Conservation (phyloP, 1,140 invertebrate species). For the Eriocheir sinensis region DNA sequence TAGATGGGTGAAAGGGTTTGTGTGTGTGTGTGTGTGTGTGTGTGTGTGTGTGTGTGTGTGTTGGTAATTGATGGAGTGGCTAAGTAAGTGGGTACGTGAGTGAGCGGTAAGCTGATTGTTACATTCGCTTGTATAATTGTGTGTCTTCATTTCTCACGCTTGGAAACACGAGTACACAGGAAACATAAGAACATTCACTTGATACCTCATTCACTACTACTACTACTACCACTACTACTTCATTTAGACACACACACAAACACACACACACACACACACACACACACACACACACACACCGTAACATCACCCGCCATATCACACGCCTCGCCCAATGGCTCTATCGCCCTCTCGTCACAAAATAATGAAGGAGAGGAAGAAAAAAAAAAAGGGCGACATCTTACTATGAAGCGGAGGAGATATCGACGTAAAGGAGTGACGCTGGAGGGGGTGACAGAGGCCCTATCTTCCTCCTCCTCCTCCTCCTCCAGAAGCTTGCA, state of each 20-base stretch:
- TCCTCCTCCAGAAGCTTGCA: neutral
- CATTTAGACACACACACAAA: slow-evolving; percentile 35
- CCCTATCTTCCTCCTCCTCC: slow-evolving; percentile 62
- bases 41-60: slow-evolving; percentile 15
- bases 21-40: slow-evolving; percentile 48
- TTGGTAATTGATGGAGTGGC: neutral
- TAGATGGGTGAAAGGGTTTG: slow-evolving; percentile 6
- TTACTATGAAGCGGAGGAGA: slow-evolving; percentile 55
- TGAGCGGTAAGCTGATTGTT: too few species aligned
- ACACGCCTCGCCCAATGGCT: neutral
- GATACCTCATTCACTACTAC: neutral
- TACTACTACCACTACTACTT: neutral
- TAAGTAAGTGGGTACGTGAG: slow-evolving; percentile 27
- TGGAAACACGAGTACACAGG: too few species aligned
- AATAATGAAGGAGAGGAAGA: slow-evolving; percentile 35
- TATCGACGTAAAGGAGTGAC: slow-evolving; percentile 62
- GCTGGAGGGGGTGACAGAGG: slow-evolving; percentile 39
- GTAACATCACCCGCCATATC: slow-evolving; percentile 49
- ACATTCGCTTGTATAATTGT: too few species aligned
- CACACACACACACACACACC: slow-evolving; percentile 35
- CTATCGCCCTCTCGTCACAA: slow-evolving; percentile 46
- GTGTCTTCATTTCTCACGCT: too few species aligned
- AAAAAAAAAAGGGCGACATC: slow-evolving; percentile 44
- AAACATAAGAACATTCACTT: neutral
- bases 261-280: slow-evolving; percentile 49